Base-by-base conservation (phyloP, 2,113 vertebrate genomes). In the Tylochromis polylepis region DNA sequence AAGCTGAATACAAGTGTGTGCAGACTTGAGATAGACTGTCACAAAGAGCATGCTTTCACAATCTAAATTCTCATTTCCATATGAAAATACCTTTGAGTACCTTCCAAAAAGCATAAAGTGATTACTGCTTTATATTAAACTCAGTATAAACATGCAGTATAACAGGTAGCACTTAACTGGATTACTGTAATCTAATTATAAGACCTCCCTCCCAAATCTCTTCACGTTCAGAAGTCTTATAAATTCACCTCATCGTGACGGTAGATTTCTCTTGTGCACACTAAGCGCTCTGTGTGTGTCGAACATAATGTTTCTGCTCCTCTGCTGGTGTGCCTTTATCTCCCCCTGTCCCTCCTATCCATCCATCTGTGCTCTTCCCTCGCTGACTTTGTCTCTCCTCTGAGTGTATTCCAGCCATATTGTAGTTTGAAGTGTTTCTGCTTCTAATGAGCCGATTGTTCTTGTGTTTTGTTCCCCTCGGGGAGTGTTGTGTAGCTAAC, bases 361-460 rank as follows among this genome's bases (percentile, higher is more conserved):
- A 86, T 93, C 92, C 92, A 89, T 92, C 91, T 94, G 88, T 85
- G 84, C 82, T 91, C 79, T 46, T 91, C 87, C 58, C 82, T 87
- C 2, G 11, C 87, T 90, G 89, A 92, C 93, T 94, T 85, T 89
- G 85, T 79, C 85, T 92, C 84, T 92, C 91, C 92, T 93, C 89
- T 70, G 87, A 94, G 86, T 88, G 83, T 34, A 83, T 91, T 93
- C 79, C 90, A 88, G 85, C 91, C 89, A 82, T 89, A 93, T 90
- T 92, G 88, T 89, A 58, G 89, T 90, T 93, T 92, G 91, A 95
- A 94, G 90, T 92, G 91, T 92, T 92, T 88, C 87, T 89, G 87
- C 89, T 88, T 93, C 91, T 94, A 95, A 95, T 94, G 94, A 95
- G 93, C 93, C 93, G 93, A 93, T 94, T 95, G 92, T 94, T 94